Evolutionary conservation across 2,888 invertebrate species (phyloP).

Genomic region (Acanthosepion esculentum): DNA sequence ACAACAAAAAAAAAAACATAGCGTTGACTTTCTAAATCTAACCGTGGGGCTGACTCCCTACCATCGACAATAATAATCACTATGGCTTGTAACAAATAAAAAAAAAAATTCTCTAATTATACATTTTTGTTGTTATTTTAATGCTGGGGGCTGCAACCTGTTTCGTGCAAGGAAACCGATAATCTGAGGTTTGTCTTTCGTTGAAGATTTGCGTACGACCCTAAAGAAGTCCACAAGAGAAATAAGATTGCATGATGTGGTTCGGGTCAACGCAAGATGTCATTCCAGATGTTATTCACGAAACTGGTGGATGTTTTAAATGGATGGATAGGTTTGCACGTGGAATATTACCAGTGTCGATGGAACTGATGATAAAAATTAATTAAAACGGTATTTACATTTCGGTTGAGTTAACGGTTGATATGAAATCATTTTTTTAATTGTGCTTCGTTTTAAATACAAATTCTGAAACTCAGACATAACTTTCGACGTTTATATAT

Average conservation of each 20-base stretch:
- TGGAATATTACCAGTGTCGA: too few species aligned
- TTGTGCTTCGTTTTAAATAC: too few species aligned
- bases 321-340: neutral
- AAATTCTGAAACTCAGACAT: too few species aligned
- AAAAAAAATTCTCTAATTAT: neutral
- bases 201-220: neutral
- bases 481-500: too few species aligned
- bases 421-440: neutral
- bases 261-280: neutral
- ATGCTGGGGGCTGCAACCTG: neutral
- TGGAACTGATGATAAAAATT: neutral
- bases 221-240: neutral
- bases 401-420: neutral
- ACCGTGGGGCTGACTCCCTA: too few species aligned
- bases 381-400: neutral
- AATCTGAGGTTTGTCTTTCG: neutral
- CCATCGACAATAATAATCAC: neutral
- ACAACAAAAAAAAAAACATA: neutral
- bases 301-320: neutral
- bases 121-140: neutral
- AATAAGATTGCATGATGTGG: neutral
- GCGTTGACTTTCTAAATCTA: neutral
- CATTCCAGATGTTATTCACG: neutral
- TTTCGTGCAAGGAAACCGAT: neutral
- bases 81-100: neutral